Base-by-base conservation (phyloP, 2,113 vertebrate species). In the Sardina pilchardus region DNA sequence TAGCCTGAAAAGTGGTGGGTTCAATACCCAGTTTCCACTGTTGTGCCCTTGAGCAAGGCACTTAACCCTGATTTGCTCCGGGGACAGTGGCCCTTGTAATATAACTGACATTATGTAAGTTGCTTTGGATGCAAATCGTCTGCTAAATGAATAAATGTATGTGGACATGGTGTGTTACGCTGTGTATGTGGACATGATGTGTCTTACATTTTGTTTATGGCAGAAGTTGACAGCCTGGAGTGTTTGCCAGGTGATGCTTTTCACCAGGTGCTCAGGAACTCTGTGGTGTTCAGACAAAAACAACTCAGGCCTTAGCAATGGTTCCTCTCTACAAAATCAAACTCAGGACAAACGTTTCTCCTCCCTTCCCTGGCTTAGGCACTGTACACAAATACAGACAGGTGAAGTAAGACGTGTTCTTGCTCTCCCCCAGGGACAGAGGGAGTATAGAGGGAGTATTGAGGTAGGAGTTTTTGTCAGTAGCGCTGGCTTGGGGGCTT, bases 211-310 rank as follows among this genome's bases (percentile, higher is more conserved):
- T 87, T 98, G 97, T 91, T 97, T 97, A 88, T 99, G 98, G 90
- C 98, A 99, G 92, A 99, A 99, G 94, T 98, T 98, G 59, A 99
- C 96, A 5, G 97, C 98, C 83, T 99, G 97, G 21, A 99, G 94
- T 0, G 96, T 99, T 92, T 99, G 98, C 98, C 98, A 99, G 82
- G 94, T 97, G 83, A 99, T 99, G 88, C 95, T 99, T 91, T 94
- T 98, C 83, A 96, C 96, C 0, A 99, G 95, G 82, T 96, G 94
- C 89, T 98, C 97, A 0, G 98, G 98, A 67, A 97, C 94, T 1
- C 98, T 99, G 91, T 0, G 91, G 86, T 78, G 71, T 2, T 6
- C 39, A 56, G 53, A 71, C 36, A 82, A 53, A 85, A 78, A 30
- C 36, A 1, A 63, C 17, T 12, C 45, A 47, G 45, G 45, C 24